These are phyloP conservation scores for Calcarius lapponicus DNA, from an alignment of 2,797 vertebrate genomes.

Conservation along the genomic window DNA sequence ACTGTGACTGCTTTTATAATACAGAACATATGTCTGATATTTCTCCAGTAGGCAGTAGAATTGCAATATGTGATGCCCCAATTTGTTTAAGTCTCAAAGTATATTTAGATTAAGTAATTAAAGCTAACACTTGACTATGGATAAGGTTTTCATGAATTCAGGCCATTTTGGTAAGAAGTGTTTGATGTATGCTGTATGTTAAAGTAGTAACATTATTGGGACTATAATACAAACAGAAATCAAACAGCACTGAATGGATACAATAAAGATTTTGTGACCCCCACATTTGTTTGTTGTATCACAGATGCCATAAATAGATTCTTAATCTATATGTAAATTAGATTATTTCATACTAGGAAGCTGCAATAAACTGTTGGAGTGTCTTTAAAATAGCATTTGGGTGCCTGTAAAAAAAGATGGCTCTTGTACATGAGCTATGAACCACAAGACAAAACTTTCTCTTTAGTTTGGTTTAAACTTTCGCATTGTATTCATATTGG, in stretches of 20 bases:
- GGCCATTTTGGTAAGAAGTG: neutral
- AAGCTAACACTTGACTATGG: neutral
- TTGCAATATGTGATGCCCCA: neutral
- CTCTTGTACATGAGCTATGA: neutral
- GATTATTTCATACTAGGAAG: neutral
- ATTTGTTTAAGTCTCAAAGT: neutral
- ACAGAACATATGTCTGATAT: neutral
- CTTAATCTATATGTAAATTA: constrained; percentile 23
- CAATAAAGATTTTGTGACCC: neutral
- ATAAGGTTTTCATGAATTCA: neutral
- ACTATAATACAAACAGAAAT: neutral
- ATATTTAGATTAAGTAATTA: neutral
- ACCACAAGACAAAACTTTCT: neutral
- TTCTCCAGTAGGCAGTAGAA: neutral
- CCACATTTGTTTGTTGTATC: neutral
- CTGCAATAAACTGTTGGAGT: neutral
- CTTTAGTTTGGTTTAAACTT: neutral
- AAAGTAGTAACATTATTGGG: neutral
- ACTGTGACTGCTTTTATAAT: neutral
- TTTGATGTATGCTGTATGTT: neutral
- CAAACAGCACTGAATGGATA: neutral
- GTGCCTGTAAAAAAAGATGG: neutral
- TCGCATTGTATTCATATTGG: neutral
- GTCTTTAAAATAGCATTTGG: neutral
- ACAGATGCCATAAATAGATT: neutral